Evolutionary conservation across 2,888 invertebrate species (phyloP).

Genomic region (Drosophila kuntzei): DNA sequence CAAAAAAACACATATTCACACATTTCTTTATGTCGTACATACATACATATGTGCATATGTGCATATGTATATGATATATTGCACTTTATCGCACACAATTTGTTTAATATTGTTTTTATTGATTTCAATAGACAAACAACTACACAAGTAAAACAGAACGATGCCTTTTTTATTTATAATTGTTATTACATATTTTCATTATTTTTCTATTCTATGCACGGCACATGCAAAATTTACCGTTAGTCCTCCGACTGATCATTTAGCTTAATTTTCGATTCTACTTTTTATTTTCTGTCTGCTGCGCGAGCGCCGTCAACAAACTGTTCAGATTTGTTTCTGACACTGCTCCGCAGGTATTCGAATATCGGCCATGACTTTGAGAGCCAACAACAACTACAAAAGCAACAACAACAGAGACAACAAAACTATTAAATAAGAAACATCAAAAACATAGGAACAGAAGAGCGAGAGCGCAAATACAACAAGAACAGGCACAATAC

Average conservation of each 20-base stretch:
- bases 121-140: conserved; percentile 51
- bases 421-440: conserved; percentile 34
- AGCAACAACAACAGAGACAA: conserved; percentile 16
- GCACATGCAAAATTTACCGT: conserved; percentile 46
- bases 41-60: too few relatives aligned
- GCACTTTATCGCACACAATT: conserved; percentile 48
- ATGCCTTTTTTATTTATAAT: conserved; percentile 3
- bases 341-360: conserved; percentile 61
- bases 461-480: conserved; percentile 30
- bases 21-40: conserved; percentile 17
- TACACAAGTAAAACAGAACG: conserved; percentile 17
- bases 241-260: conserved; percentile 28
- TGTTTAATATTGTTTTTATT: conserved; percentile 43
- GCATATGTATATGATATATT: conserved; percentile 5
- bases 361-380: conserved; percentile 77
- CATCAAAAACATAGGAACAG: conserved; percentile 3
- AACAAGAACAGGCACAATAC: conserved; percentile 4
- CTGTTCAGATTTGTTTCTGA: conserved; percentile 44
- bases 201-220: conserved; percentile 17
- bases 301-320: conserved; percentile 63
- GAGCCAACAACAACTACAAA: conserved; percentile 25
- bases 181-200: conserved; percentile 8
- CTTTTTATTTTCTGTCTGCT: conserved; percentile 37
- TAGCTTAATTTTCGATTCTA: conserved; percentile 18
- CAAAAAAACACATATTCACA: conserved; percentile 18